Conservation (phyloP, 2,888 invertebrate species). For the Pachycephus smyrnensis region DNA sequence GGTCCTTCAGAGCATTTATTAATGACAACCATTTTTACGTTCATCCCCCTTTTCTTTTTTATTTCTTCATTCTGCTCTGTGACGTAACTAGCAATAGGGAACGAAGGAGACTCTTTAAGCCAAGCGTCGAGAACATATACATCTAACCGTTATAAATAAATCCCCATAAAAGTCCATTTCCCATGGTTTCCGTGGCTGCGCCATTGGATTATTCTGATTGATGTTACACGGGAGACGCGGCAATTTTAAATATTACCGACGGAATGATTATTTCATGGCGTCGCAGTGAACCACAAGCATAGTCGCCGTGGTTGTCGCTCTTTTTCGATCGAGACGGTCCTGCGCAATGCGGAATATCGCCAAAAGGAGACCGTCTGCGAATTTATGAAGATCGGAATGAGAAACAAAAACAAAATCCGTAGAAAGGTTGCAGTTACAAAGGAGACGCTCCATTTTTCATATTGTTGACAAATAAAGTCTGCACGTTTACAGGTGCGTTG, state of each 20-base stretch:
- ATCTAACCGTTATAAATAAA: background rate
- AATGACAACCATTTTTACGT: too few species aligned
- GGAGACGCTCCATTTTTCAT: background rate
- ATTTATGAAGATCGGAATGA: too few species aligned
- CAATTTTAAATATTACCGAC: constrained; percentile 56
- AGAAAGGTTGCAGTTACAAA: background rate
- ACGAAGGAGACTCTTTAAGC: too few species aligned
- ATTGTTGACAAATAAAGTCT: constrained; percentile 8
- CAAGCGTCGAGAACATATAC: too few species aligned
- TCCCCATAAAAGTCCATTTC: background rate
- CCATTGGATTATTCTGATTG: constrained; percentile 58
- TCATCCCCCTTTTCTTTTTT: too few species aligned
- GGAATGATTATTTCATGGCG: constrained; percentile 54
- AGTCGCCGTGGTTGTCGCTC: background rate
- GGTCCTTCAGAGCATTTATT: background rate
- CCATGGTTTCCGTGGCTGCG: constrained; percentile 18
- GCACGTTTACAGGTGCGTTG: constrained; percentile 9
- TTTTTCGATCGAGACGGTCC: background rate
- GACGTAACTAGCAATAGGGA: too few species aligned
- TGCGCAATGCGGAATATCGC: background rate
- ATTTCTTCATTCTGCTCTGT: too few species aligned
- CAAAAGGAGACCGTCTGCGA: too few species aligned
- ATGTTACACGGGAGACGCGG: constrained; percentile 54
- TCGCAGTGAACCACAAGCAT: background rate
- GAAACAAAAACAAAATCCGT: too few species aligned